phyloP scores from a whole-genome alignment of 2,888 invertebrate species.

The Phaedon cochleariae region DNA sequence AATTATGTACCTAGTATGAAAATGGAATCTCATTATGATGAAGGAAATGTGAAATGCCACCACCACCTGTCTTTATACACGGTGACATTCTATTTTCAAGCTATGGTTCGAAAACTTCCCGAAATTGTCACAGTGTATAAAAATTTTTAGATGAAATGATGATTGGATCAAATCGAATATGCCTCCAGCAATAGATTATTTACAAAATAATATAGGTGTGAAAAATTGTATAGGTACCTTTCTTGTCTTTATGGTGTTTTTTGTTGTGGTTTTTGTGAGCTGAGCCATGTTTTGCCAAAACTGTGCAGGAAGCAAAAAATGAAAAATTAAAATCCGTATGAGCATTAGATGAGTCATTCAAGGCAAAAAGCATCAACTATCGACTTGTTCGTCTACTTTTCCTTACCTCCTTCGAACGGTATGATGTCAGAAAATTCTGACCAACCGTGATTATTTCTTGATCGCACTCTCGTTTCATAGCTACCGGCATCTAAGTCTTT shows the following conservation, averaged over 20 bases:
- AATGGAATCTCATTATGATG: no score
- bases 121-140: no score
- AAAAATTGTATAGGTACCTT: constrained; percentile 46
- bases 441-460: constrained; percentile 63
- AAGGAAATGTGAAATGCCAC: no score
- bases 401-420: constrained; percentile 59
- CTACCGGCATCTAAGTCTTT: constrained; percentile 57
- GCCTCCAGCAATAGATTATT: constrained; percentile 13
- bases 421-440: constrained; percentile 59
- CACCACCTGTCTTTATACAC: no score
- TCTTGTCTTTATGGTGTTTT: constrained; percentile 52
- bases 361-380: constrained; percentile 24
- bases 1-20: no score
- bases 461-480: constrained; percentile 61
- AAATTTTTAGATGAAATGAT: not conserved
- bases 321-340: constrained; percentile 33
- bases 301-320: constrained; percentile 45
- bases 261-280: constrained; percentile 51
- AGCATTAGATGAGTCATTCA: constrained; percentile 22
- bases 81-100: no score
- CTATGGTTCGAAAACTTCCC: no score
- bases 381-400: no score
- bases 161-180: not conserved
- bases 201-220: constrained; percentile 8
- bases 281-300: constrained; percentile 49